Evolutionary conservation across 64 coral and sea anemone species (phyloP).

Genomic region (Montipora sp.): DNA sequence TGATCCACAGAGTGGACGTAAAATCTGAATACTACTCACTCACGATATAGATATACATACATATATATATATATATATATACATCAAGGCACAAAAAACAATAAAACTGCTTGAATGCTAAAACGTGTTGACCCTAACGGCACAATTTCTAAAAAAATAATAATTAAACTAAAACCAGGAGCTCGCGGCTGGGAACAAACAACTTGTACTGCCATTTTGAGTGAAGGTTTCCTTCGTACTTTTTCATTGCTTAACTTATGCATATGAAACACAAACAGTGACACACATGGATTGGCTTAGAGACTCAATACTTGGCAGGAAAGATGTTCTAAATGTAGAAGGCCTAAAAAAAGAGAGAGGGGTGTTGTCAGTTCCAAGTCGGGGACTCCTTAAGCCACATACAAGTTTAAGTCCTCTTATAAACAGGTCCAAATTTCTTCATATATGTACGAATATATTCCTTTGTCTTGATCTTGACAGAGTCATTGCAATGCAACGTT

Average conservation of each 20-base stretch:
- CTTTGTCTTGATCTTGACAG: conserved; percentile 96
- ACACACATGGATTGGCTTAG: neutral
- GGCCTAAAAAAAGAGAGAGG: too few relatives aligned
- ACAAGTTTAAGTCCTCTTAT: conserved; percentile 67
- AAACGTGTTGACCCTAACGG: neutral
- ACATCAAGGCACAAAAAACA: neutral
- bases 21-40: neutral
- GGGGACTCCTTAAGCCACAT: too few relatives aligned
- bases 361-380: too few relatives aligned
- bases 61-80: conserved; percentile 13
- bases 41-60: neutral
- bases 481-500: conserved; percentile 88
- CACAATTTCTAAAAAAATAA: conserved; percentile 19
- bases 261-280: neutral
- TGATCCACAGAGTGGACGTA: neutral
- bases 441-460: conserved; percentile 96
- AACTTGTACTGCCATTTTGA: too few relatives aligned
- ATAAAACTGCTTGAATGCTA: conserved; percentile 7
- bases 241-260: too few relatives aligned
- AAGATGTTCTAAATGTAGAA: too few relatives aligned
- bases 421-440: conserved; percentile 91
- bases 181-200: too few relatives aligned
- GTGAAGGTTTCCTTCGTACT: too few relatives aligned
- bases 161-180: neutral
- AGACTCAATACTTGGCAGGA: too few relatives aligned